These are phyloP conservation scores for Biston stratarius DNA, from an alignment of 2,888 invertebrate species.

Conservation along the genomic window DNA sequence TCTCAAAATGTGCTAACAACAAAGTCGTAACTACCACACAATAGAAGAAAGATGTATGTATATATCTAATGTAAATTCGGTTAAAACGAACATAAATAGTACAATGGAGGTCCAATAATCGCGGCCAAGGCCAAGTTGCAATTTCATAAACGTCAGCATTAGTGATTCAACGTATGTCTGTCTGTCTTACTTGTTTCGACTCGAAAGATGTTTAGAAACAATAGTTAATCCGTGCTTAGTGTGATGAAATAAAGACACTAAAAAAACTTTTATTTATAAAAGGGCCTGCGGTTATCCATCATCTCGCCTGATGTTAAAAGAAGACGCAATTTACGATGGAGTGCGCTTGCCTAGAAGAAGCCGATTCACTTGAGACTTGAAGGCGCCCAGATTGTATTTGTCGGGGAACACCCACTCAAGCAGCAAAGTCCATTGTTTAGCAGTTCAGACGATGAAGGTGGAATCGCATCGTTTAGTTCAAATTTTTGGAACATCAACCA, in stretches of 20 bases:
- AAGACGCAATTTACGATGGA: too few relatives aligned
- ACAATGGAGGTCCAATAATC: slow-evolving; percentile 55
- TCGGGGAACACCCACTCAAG: too few relatives aligned
- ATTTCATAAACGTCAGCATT: slow-evolving; percentile 74
- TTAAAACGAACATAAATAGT: slow-evolving; percentile 45
- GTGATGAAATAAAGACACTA: slow-evolving; percentile 41
- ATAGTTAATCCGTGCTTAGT: slow-evolving; percentile 59
- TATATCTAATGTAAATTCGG: slow-evolving; percentile 13
- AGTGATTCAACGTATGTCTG: slow-evolving; percentile 69
- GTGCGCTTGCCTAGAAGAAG: too few relatives aligned
- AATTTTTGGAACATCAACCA: too few relatives aligned
- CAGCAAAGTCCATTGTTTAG: too few relatives aligned
- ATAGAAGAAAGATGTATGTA: slow-evolving; percentile 27
- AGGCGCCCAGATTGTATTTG: too few relatives aligned
- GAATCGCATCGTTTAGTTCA: too few relatives aligned
- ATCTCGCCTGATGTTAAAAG: too few relatives aligned
- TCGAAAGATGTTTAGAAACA: slow-evolving; percentile 61
- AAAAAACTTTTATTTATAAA: not conserved
- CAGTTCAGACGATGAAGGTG: too few relatives aligned
- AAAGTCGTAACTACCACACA: slow-evolving; percentile 5
- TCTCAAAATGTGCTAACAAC: slow-evolving; percentile 3
- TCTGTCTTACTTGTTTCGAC: slow-evolving; percentile 52
- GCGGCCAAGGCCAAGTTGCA: slow-evolving; percentile 72
- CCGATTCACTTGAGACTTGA: too few relatives aligned
- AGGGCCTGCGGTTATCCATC: too few relatives aligned